Percentiles rank a stretch among this genome's conserved stretches.
Conservation (phyloP, 2,113 vertebrate species). For the Ptychochromis oligacanthus region DNA sequence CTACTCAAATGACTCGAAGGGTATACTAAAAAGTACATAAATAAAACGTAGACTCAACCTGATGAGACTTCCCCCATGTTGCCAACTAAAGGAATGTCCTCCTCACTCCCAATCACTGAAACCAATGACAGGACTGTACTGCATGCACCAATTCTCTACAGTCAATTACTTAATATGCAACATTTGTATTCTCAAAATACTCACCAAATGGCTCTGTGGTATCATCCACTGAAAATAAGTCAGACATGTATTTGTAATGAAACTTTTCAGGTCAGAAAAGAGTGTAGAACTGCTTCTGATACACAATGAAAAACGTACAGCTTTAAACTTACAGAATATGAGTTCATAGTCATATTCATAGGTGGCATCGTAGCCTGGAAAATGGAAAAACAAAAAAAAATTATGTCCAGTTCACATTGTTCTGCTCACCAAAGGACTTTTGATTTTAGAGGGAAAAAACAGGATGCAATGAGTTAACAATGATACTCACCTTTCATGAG, state of each 20-base stretch:
- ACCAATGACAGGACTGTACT: conserved; percentile 44
- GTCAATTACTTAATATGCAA: neutral
- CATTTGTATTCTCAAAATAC: neutral
- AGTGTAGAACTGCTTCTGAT: neutral
- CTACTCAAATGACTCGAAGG: neutral
- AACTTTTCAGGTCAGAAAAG: neutral
- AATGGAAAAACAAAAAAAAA: too few relatives aligned
- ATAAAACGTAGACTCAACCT: conserved; percentile 53
- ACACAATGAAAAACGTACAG: too few relatives aligned
- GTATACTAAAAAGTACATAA: neutral
- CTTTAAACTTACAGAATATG: conserved; percentile 80
- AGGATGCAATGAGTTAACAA: neutral
- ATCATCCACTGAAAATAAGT: conserved; percentile 59
- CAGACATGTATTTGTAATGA: neutral
- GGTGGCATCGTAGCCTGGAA: conserved; percentile 74
- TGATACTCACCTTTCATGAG: conserved; percentile 72
- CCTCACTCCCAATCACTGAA: conserved; percentile 47
- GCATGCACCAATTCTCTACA: neutral
- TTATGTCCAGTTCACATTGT: neutral
- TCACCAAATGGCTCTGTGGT: conserved; percentile 59
- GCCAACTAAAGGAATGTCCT: conserved; percentile 49
- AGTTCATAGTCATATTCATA: conserved; percentile 79
- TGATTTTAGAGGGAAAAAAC: neutral
- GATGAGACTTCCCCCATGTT: conserved; percentile 53
- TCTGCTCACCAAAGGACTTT: neutral